A percentile compares a stretch with the other conserved stretches of the same genome.
Evolutionary conservation across 2,797 vertebrate genomes (phyloP).

Genomic region (Siniperca obscura): DNA sequence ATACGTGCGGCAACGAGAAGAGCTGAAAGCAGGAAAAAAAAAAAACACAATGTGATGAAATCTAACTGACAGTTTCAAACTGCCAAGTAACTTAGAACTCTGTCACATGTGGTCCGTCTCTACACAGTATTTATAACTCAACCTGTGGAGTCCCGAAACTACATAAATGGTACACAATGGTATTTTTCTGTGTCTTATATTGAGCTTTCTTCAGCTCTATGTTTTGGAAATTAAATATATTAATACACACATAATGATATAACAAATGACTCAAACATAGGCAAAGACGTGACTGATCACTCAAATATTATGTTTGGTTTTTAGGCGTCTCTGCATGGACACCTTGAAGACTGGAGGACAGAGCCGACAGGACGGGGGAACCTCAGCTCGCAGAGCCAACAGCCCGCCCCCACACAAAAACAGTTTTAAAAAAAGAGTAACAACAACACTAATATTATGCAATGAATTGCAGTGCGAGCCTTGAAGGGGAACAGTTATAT

Average conservation of each 20-base stretch:
- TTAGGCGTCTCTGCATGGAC: not conserved
- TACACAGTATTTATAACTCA: not conserved
- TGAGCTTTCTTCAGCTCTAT: not conserved
- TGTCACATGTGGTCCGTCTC: not conserved
- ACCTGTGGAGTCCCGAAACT: not conserved
- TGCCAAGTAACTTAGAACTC: not conserved
- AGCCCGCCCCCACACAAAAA: constrained; percentile 25
- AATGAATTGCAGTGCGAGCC: constrained; percentile 57
- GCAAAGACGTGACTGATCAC: not conserved
- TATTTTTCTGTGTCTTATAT: not conserved
- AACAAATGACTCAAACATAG: not conserved
- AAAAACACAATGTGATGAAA: not conserved
- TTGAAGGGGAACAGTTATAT: constrained; percentile 73
- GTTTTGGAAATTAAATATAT: not conserved
- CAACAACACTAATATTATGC: constrained; percentile 66
- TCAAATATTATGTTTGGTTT: not conserved
- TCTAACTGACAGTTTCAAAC: not conserved
- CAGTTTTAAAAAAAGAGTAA: constrained; percentile 38
- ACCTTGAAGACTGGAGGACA: constrained; percentile 15
- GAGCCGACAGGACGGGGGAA: not conserved
- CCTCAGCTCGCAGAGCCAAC: constrained; percentile 13
- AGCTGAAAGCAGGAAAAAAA: constrained; percentile 80
- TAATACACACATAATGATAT: not conserved
- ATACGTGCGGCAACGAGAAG: constrained; percentile 95
- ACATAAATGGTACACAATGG: not conserved